A percentile compares a stretch with the other conserved stretches of the same genome.
These are phyloP conservation scores for Erythrocercus mccallii DNA, from an alignment of 2,113 vertebrate genomes.

Conservation along the genomic window DNA sequence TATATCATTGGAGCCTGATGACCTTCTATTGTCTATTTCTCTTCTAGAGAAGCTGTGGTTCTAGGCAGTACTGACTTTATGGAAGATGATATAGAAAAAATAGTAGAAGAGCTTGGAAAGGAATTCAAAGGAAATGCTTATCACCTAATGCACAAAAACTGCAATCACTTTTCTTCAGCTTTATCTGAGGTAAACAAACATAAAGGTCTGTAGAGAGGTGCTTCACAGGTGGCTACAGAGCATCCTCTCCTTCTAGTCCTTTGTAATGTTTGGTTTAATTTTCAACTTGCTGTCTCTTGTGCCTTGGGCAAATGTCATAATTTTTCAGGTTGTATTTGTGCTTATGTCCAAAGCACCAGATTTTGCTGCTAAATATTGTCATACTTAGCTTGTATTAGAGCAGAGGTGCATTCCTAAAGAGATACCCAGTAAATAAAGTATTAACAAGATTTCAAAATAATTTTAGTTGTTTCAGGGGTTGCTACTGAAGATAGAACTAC, in stretches of 20 bases:
- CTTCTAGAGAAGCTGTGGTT: slow-evolving; percentile 90
- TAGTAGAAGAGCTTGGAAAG: slow-evolving; percentile 96
- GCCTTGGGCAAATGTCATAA: not conserved
- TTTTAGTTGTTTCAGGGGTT: not conserved
- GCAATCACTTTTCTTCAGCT: slow-evolving; percentile 98
- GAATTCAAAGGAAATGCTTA: slow-evolving; percentile 98
- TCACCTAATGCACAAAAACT: slow-evolving; percentile 99
- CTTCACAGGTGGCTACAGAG: not conserved
- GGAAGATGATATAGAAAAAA: slow-evolving; percentile 95
- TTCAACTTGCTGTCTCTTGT: not conserved
- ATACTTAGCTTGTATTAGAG: not conserved
- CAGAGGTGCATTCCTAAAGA: not conserved
- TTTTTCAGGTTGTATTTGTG: not conserved
- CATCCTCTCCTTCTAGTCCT: not conserved
- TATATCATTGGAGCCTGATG: not conserved
- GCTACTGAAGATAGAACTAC: not conserved
- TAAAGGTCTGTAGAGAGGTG: not conserved
- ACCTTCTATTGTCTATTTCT: not conserved
- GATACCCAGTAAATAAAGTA: not conserved
- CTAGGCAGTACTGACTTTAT: slow-evolving; percentile 97
- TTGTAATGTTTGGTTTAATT: not conserved
- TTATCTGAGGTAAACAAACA: slow-evolving; percentile 88
- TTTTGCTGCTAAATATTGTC: not conserved
- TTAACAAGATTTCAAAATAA: not conserved
- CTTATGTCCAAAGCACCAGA: not conserved